These are phyloP conservation scores for Temnothorax longispinosus DNA, from an alignment of 1,140 invertebrate species.

Conservation along the genomic window DNA sequence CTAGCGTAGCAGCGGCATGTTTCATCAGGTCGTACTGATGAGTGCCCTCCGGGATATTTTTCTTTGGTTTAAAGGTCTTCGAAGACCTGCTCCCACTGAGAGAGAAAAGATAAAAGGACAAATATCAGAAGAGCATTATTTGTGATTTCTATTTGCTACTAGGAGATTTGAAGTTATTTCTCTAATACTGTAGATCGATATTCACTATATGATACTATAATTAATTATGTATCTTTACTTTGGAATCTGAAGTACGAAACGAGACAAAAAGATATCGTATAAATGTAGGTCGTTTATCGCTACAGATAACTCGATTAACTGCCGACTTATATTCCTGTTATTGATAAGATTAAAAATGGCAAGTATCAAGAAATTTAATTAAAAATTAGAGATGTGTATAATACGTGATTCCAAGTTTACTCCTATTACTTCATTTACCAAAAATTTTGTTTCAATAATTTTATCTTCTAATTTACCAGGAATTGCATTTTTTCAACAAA, in stretches of 20 bases:
- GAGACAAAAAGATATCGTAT: neutral
- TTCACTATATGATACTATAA: neutral
- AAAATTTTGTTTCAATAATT: neutral
- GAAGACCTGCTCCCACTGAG: constrained; percentile 94
- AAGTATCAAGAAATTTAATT: neutral
- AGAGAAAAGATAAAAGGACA: constrained; percentile 63
- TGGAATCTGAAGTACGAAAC: neutral
- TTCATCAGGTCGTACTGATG: constrained; percentile 99
- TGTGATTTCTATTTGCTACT: constrained; percentile 50
- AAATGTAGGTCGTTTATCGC: neutral
- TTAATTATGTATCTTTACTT: neutral
- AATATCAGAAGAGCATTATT: constrained; percentile 29
- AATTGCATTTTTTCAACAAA: neutral
- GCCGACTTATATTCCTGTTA: neutral
- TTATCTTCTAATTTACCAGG: neutral
- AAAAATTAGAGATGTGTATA: neutral
- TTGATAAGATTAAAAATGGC: neutral
- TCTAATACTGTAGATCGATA: neutral
- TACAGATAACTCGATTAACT: constrained; percentile 8
- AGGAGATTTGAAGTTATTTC: neutral
- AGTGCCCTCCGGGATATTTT: constrained; percentile 99
- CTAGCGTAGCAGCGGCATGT: constrained; percentile 99
- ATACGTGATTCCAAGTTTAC: neutral
- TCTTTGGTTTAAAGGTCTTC: constrained; percentile 99
- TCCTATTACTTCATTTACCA: neutral